These are phyloP conservation scores for Oenanthe melanoleuca DNA, from an alignment of 2,113 vertebrate genomes.

Conservation along the genomic window DNA sequence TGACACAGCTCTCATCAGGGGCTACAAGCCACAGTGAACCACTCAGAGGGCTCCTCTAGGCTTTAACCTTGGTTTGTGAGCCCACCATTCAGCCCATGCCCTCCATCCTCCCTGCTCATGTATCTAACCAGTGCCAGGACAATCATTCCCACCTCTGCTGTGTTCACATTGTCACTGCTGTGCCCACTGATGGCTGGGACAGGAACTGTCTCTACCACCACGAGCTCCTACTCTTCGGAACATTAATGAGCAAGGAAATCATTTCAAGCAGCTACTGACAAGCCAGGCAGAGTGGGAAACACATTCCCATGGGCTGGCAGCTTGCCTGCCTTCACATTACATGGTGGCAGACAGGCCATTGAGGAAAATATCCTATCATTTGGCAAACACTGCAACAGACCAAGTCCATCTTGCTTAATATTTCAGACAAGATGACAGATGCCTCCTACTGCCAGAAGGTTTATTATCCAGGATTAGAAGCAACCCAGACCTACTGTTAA, in stretches of 20 bases:
- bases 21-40: not conserved
- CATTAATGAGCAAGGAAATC: not conserved
- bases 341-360: not conserved
- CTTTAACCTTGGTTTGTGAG: not conserved
- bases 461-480: constrained; percentile 29
- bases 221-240: not conserved
- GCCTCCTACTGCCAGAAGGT: not conserved
- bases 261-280: constrained; percentile 5
- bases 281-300: not conserved
- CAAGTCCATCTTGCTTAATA: constrained; percentile 7
- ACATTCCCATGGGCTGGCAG: not conserved
- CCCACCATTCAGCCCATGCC: not conserved
- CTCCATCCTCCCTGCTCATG: not conserved
- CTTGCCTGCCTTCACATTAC: not conserved
- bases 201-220: not conserved
- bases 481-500: not conserved
- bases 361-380: constrained; percentile 16
- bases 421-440: constrained; percentile 7
- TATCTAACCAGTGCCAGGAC: not conserved
- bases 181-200: not conserved
- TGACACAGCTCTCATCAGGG: not conserved
- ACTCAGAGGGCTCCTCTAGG: not conserved
- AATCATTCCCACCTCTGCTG: not conserved
- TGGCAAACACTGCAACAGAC: constrained; percentile 6
- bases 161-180: no score